Evolutionary conservation across 2,797 vertebrate genomes (phyloP).

Genomic region (Peromyscus attwateri): DNA sequence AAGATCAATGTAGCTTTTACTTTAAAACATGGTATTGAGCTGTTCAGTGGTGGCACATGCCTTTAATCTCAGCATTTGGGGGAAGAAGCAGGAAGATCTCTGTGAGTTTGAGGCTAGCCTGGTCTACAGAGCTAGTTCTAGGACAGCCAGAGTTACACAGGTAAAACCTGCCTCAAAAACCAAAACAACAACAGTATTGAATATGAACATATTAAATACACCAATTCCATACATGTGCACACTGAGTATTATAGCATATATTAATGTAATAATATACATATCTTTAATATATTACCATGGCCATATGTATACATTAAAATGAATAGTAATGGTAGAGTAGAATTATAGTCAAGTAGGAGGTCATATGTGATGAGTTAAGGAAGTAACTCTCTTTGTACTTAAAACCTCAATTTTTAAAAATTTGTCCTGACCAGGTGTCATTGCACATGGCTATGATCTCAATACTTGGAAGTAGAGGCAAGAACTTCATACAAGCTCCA

Average conservation of each 20-base stretch:
- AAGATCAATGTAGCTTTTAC: neutral
- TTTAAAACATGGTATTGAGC: neutral
- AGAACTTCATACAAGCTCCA: neutral
- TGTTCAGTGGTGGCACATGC: neutral
- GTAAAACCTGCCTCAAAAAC: neutral
- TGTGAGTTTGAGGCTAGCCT: neutral
- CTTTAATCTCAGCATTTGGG: neutral
- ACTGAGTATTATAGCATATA: neutral
- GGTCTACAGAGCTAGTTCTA: neutral
- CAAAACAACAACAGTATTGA: neutral
- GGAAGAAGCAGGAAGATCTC: neutral
- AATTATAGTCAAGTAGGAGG: neutral
- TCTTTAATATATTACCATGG: neutral
- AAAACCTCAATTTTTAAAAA: neutral
- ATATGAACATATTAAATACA: neutral
- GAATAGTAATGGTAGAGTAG: neutral
- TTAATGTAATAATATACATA: too few relatives aligned
- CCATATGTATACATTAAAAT: neutral
- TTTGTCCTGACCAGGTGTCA: neutral
- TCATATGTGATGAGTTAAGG: neutral
- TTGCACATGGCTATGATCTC: neutral
- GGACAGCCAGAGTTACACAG: neutral
- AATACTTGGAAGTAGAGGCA: neutral
- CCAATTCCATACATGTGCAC: neutral
- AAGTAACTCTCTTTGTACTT: neutral